A percentile compares a stretch with the other conserved stretches of the same genome.
These are phyloP conservation scores for Lithophane leautieri DNA, from an alignment of 2,888 invertebrate species.

Conservation along the genomic window DNA sequence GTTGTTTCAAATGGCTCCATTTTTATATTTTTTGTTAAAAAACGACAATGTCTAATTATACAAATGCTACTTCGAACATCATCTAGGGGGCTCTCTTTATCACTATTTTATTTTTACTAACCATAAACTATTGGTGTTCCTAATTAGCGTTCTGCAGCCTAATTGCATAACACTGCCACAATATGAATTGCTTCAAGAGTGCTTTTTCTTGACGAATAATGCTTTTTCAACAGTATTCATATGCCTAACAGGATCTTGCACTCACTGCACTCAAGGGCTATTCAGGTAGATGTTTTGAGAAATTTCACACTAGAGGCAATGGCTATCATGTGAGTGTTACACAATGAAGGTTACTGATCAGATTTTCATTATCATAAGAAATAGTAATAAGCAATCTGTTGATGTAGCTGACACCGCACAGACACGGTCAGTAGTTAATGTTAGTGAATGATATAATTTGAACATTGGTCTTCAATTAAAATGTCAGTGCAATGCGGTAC, in stretches of 20 bases:
- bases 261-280: background rate
- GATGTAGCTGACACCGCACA: constrained; percentile 64
- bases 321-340: constrained; percentile 12
- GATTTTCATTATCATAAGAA: constrained; percentile 75
- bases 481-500: constrained; percentile 61
- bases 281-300: background rate
- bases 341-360: constrained; percentile 33
- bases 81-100: constrained; percentile 83
- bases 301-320: constrained; percentile 25
- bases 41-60: constrained; percentile 86
- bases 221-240: background rate
- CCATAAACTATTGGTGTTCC: constrained; percentile 87
- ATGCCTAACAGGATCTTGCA: background rate
- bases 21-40: constrained; percentile 78
- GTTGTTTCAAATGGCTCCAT: constrained; percentile 76
- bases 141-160: constrained; percentile 74
- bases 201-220: background rate
- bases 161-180: constrained; percentile 70
- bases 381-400: constrained; percentile 72
- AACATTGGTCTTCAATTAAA: constrained; percentile 60
- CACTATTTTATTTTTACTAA: constrained; percentile 80
- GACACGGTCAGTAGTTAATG: constrained; percentile 43
- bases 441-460: constrained; percentile 58
- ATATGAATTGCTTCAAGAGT: constrained; percentile 22
- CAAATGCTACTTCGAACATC: constrained; percentile 87